phyloP scores from a whole-genome alignment of 2,113 vertebrate species.

The Ceyx cyanopectus region DNA sequence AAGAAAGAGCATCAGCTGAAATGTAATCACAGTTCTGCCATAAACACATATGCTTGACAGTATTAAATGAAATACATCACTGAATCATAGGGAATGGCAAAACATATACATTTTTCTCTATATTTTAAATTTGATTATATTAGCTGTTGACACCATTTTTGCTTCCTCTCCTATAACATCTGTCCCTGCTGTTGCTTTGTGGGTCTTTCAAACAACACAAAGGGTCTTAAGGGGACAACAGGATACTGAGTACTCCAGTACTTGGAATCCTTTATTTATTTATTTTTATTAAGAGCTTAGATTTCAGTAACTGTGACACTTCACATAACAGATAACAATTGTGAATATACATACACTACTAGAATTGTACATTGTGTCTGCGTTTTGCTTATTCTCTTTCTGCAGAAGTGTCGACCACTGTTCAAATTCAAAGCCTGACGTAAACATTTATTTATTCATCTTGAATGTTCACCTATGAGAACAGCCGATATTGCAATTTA shows the following conservation, averaged over 20 bases:
- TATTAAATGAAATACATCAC: neutral
- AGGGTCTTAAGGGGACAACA: neutral
- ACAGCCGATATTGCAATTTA: neutral
- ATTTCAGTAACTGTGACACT: neutral
- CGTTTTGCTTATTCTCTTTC: neutral
- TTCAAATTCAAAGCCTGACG: neutral
- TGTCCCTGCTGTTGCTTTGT: neutral
- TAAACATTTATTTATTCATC: neutral
- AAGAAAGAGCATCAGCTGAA: constrained; percentile 26
- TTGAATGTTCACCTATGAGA: neutral
- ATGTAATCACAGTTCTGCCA: constrained; percentile 2
- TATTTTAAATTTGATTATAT: constrained; percentile 24
- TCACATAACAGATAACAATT: neutral
- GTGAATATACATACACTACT: neutral
- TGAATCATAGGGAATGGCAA: constrained; percentile 18
- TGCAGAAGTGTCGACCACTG: neutral
- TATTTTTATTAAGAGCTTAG: neutral
- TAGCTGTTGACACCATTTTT: constrained; percentile 30
- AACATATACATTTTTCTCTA: neutral
- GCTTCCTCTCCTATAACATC: neutral
- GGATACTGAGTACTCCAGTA: neutral
- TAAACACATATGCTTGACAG: constrained; percentile 33
- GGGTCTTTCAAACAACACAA: constrained; percentile 1
- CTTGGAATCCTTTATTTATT: neutral
- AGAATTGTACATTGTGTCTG: neutral